phyloP scores from a whole-genome alignment of 2,113 vertebrate genomes.

The Silurus meridionalis region DNA sequence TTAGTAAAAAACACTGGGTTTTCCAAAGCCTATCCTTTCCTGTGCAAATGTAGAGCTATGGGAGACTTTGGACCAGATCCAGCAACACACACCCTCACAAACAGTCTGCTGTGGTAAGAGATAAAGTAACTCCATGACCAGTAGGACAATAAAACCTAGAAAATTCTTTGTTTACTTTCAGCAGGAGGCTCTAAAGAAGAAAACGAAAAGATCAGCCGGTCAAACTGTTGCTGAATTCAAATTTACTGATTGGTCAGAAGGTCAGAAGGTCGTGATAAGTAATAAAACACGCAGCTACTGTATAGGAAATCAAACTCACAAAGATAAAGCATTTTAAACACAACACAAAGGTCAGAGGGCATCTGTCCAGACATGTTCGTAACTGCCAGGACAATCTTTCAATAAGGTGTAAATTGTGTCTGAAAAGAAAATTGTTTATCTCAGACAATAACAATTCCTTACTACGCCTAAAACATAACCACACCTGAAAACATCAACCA shows the following conservation, averaged over 20 bases:
- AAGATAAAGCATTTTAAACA: too few species aligned
- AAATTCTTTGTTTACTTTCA: not conserved
- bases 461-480: not conserved
- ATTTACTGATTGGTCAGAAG: not conserved
- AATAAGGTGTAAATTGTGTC: not conserved
- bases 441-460: slow-evolving; percentile 4
- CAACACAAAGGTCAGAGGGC: not conserved
- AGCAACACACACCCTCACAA: not conserved
- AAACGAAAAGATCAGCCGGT: not conserved
- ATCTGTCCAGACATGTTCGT: not conserved
- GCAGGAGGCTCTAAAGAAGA: not conserved
- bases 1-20: not conserved
- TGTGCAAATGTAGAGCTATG: not conserved
- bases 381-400: not conserved
- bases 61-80: not conserved
- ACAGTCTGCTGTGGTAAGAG: not conserved
- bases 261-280: not conserved
- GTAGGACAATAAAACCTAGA: not conserved
- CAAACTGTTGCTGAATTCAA: not conserved
- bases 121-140: not conserved
- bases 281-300: too few species aligned
- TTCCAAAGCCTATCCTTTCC: not conserved
- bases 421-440: not conserved
- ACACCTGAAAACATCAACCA: not conserved
- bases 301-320: too few species aligned